Evolutionary conservation across 2,113 vertebrate genomes (phyloP), one percentile per base, ranked within the genome.

Genomic region (Acanthisitta chloris): DNA sequence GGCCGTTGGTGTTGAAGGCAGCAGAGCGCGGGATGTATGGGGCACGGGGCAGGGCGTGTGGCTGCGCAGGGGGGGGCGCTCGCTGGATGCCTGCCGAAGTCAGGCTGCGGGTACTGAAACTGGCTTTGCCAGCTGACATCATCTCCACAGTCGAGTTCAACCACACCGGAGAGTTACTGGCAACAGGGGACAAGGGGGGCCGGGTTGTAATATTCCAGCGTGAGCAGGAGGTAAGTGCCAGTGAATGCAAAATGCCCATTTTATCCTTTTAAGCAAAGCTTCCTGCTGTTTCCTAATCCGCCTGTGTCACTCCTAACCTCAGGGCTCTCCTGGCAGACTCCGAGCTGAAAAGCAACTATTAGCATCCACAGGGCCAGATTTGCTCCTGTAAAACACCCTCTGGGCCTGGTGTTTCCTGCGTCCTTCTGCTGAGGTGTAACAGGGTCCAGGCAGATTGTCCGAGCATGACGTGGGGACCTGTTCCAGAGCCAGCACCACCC

Each of bases 71-170:
- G 85, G 97, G 79, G 14, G 92, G 65, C 23, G 64, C 78, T 94
- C 89, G 92, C 97, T 91, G 90, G 94, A 62, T 73, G 66, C 83
- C 92, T 88, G 70, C 43, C 84, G 45, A 92, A 97, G 83, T 95
- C 90, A 86, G 58, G 90, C 94, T 97, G 97, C 81, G 45, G 88
- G 95, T 90, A 94, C 97, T 98, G 88, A 97, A 96, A 97, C 97
- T 96, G 95, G 96, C 96, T 98, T 98, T 98, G 97, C 94, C 98
- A 99, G 99, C 99, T 99, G 99, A 99, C 98, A 99, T 99, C 98
- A 99, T 99, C 99, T 99, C 99, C 96, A 99, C 99, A 79, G 99
- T 99, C 97, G 99, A 99, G 98, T 99, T 99, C 98, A 99, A 99
- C 99, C 98, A 99, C 98, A 99, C 99, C 8, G 99, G 99, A 98